phyloP scores from a whole-genome alignment of 2,113 vertebrate genomes.

The Osmerus mordax region DNA sequence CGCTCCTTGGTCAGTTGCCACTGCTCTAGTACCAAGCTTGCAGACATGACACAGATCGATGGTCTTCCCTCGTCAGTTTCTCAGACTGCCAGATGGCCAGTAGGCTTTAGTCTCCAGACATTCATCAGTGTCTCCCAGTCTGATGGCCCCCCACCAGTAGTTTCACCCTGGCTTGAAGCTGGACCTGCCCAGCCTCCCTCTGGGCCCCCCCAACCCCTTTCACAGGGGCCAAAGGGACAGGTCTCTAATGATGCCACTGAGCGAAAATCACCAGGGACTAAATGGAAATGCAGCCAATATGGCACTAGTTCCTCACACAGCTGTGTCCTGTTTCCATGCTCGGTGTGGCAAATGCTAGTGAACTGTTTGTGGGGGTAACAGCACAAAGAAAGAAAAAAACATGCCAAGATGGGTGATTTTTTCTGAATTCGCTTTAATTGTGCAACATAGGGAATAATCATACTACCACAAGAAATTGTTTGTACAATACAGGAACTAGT shows the following conservation, averaged over 20 bases:
- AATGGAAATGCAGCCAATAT: conserved; percentile 48
- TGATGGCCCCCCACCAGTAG: conserved; percentile 54
- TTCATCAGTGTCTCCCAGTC: conserved; percentile 66
- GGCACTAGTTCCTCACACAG: conserved; percentile 39
- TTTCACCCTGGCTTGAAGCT: conserved; percentile 44
- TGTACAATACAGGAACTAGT: no score
- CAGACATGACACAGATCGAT: conserved; percentile 61
- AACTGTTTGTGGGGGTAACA: not conserved
- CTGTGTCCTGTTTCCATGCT: conserved; percentile 25
- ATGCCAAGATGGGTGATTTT: not conserved
- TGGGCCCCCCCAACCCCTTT: conserved; percentile 30
- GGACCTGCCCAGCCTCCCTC: conserved; percentile 27
- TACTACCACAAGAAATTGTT: no score
- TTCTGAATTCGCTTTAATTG: not conserved
- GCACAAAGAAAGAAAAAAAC: conserved; percentile 3
- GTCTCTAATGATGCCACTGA: conserved; percentile 58
- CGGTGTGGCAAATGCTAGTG: conserved; percentile 28
- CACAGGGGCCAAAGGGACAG: not conserved
- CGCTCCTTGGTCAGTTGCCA: conserved; percentile 30
- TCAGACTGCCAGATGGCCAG: conserved; percentile 60
- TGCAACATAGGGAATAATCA: not conserved
- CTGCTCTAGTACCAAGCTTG: conserved; percentile 29
- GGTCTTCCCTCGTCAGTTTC: conserved; percentile 44
- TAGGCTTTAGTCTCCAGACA: conserved; percentile 59
- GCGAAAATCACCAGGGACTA: conserved; percentile 43